A percentile compares a stretch with the other conserved stretches of the same genome.
phyloP scores from a whole-genome alignment of 2,113 vertebrate genomes.

The Ammodytes marinus region DNA sequence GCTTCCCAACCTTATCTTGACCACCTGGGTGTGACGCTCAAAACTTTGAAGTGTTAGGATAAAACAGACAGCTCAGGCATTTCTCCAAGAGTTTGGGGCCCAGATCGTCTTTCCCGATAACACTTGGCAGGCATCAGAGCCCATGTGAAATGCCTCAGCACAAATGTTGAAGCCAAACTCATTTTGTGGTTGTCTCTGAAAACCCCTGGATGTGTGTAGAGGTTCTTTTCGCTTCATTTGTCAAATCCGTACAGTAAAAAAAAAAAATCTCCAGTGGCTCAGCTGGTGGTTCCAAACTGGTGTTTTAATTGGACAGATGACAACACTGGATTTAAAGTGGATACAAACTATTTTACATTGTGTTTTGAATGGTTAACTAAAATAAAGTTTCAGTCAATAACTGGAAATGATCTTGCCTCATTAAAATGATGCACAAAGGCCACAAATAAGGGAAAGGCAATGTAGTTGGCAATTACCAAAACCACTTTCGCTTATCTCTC shows the following conservation, averaged over 20 bases:
- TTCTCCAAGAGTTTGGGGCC: constrained; percentile 40
- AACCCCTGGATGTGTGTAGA: constrained; percentile 41
- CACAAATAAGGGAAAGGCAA: constrained; percentile 54
- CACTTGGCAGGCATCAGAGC: constrained; percentile 60
- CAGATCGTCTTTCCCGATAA: constrained; percentile 69
- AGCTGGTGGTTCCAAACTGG: constrained; percentile 23
- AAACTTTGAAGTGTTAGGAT: constrained; percentile 44
- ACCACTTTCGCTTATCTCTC: constrained; percentile 72
- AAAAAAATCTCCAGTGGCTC: neutral
- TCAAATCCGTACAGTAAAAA: constrained; percentile 17
- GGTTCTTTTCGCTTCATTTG: constrained; percentile 34
- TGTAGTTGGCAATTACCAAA: constrained; percentile 62
- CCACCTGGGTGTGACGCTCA: constrained; percentile 66
- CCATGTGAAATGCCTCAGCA: constrained; percentile 58
- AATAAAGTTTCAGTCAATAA: constrained; percentile 22
- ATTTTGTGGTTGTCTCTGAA: constrained; percentile 65
- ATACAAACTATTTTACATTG: constrained; percentile 26
- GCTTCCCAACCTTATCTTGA: constrained; percentile 56
- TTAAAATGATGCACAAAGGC: constrained; percentile 45
- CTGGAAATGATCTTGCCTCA: constrained; percentile 39
- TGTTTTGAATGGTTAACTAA: constrained; percentile 25
- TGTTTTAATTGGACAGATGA: constrained; percentile 34
- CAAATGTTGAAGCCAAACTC: constrained; percentile 54
- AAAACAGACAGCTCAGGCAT: constrained; percentile 44
- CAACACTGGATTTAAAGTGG: constrained; percentile 31